Evolutionary conservation across 2,113 vertebrate genomes (phyloP).

Genomic region (Ptyas mucosa): DNA sequence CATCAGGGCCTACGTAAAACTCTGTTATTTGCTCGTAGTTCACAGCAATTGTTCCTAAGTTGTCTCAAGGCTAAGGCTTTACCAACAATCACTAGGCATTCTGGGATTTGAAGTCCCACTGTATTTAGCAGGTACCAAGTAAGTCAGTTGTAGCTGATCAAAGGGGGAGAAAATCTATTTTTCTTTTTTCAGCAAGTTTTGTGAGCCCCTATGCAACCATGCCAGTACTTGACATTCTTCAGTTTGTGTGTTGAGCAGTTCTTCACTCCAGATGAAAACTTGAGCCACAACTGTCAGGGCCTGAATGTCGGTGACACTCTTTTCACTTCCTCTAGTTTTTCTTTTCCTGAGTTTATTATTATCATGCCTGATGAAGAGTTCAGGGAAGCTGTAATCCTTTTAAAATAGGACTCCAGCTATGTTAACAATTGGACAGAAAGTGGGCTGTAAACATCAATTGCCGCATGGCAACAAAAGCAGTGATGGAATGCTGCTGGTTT

Average conservation of each 20-base stretch:
- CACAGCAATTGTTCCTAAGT: not conserved
- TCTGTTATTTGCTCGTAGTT: not conserved
- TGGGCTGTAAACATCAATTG: not conserved
- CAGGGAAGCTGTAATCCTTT: not conserved
- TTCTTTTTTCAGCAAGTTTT: not conserved
- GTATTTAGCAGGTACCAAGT: not conserved
- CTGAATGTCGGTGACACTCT: not conserved
- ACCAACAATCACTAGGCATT: not conserved
- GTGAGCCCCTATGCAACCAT: not conserved
- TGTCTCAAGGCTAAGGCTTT: not conserved
- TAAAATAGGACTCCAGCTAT: not conserved
- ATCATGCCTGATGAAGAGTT: not conserved
- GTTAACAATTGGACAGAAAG: not conserved
- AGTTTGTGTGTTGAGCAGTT: not conserved
- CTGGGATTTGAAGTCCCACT: not conserved
- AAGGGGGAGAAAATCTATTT: not conserved
- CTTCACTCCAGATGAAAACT: not conserved
- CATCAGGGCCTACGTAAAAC: not conserved
- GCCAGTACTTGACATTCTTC: not conserved
- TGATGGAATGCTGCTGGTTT: too few species aligned
- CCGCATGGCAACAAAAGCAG: not conserved
- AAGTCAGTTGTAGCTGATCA: not conserved
- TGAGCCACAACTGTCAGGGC: not conserved
- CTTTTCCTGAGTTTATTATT: not conserved
- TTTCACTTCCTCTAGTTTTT: not conserved